Percentiles rank a stretch among this genome's conserved stretches.
Conservation (phyloP, 2,888 invertebrate species). For the Agrotis clavis region DNA sequence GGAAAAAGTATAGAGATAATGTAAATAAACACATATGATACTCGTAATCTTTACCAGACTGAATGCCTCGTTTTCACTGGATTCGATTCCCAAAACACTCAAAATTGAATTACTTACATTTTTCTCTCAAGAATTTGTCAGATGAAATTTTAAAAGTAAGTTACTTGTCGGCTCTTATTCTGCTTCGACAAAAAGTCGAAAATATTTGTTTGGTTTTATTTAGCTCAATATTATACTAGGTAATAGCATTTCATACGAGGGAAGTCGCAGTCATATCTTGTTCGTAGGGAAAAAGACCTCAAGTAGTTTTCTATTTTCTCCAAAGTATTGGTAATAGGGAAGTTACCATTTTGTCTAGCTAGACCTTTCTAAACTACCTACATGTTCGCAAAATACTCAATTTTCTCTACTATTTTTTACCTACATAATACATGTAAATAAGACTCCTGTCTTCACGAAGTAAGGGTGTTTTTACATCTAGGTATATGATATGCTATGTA, state of each 20-base stretch:
- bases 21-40: too few species aligned
- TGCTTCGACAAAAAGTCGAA: background rate
- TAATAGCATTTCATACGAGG: background rate
- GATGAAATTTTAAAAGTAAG: too few species aligned
- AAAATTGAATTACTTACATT: too few species aligned
- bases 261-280: background rate
- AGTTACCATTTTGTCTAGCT: constrained; percentile 12
- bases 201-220: background rate
- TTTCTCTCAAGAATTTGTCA: too few species aligned
- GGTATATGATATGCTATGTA: too few species aligned
- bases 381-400: constrained; percentile 14
- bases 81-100: too few species aligned
- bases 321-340: constrained; percentile 1
- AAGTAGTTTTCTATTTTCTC: constrained; percentile 15
- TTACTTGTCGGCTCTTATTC: too few species aligned
- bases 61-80: background rate
- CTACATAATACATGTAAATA: background rate
- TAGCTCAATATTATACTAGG: background rate
- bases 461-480: background rate
- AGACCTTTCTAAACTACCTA: constrained; percentile 7
- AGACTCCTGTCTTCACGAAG: constrained; percentile 15
- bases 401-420: constrained; percentile 6
- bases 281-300: background rate
- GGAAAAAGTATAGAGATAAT: background rate
- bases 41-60: too few species aligned